A percentile compares a stretch with the other conserved stretches of the same genome.
These are phyloP conservation scores for Puntigrus tetrazona DNA, from an alignment of 2,113 vertebrate species.

Conservation along the genomic window DNA sequence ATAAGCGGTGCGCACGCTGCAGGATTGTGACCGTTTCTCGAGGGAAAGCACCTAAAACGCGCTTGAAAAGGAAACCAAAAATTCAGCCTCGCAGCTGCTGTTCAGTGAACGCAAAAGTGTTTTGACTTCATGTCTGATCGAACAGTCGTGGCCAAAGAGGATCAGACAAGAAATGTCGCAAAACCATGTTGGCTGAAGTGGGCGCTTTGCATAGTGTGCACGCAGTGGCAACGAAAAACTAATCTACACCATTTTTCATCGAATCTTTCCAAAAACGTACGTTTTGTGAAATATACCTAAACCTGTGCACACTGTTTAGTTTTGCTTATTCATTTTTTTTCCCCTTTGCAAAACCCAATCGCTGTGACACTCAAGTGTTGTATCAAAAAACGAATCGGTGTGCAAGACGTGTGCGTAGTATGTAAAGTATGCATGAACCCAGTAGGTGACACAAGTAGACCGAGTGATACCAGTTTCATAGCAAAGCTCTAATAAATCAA, in stretches of 20 bases:
- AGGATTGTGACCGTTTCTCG: neutral
- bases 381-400: neutral
- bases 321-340: neutral
- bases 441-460: neutral
- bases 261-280: too few relatives aligned
- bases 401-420: neutral
- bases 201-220: neutral
- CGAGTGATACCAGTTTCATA: too few relatives aligned
- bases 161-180: neutral
- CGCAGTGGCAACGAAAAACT: too few relatives aligned
- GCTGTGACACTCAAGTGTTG: neutral
- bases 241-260: too few relatives aligned
- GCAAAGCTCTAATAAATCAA: too few relatives aligned
- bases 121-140: neutral
- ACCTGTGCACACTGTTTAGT: neutral
- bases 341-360: neutral
- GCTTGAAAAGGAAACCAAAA: neutral
- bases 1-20: too few relatives aligned
- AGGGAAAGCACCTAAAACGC: neutral
- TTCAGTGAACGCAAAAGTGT: neutral
- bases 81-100: neutral
- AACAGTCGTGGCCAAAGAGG: neutral
- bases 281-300: neutral
- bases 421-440: neutral
- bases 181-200: neutral